Evolutionary conservation across 2,113 vertebrate genomes (phyloP), one percentile per base, ranked within the genome.

Genomic region (Donacobius atricapilla): DNA sequence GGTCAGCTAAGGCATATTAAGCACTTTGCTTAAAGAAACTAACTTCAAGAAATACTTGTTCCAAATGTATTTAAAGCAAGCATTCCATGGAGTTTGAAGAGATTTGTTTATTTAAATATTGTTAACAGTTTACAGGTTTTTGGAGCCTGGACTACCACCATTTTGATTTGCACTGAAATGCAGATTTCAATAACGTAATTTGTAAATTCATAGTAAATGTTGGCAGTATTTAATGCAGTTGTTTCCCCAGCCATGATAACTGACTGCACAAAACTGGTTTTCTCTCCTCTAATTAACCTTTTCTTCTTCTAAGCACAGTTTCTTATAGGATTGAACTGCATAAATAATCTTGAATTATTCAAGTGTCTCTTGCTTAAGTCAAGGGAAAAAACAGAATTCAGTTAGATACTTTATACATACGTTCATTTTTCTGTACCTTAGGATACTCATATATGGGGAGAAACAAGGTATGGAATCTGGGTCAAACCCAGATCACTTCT

Each of bases 401-500:
- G 50, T 80, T 88, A 50, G 4, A 37, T 16, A 69, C 72, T 64
- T 77, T 65, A 27, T 47, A 48, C 10, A 15, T 76, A 65, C 42
- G 21, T 83, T 66, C 48, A 20, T 8, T 93, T 82, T 89, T 60
- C 68, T 75, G 53, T 90, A 72, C n/a, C 45, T 77, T 47, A 50
- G 19, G 72, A 37, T 42, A n/a, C 17, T 90, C 21, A 35, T 40
- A 22, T 51, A 39, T 53, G 37, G 27, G 28, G 82, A 54, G 79
- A 80, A 88, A 66, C 35, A 92, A 88, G 39, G 35, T 75, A 53
- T 87, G 89, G 71, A 89, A 92, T 87, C 64, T 91, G 39, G 60
- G 91, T 86, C 60, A 91, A 93, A 91, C 90, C 61, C 78, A 86
- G 40, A 70, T 90, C 61, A 57, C 70, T 94, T 77, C 31, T 85